Conservation (phyloP, 2,888 invertebrate species). For the Andrena bucephala region DNA sequence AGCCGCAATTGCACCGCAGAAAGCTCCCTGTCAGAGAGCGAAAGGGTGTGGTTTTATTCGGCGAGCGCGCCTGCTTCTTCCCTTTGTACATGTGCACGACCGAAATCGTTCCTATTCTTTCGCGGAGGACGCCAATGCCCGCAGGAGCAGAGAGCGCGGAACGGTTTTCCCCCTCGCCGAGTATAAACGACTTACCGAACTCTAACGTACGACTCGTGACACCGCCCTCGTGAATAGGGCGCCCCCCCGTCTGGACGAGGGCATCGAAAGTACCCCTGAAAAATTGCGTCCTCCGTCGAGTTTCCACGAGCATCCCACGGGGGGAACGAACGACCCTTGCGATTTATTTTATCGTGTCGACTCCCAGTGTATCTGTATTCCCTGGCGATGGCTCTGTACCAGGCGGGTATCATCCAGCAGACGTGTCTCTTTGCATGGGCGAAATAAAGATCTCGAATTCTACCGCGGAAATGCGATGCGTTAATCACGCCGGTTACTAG, state of each 20-base stretch:
- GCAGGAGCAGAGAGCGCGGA: slow-evolving; percentile 54
- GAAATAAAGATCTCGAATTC: neutral
- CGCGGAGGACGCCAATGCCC: slow-evolving; percentile 59
- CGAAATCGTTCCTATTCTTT: slow-evolving; percentile 71
- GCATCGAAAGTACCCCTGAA: slow-evolving; percentile 58
- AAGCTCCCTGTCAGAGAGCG: slow-evolving; percentile 54
- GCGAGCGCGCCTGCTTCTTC: slow-evolving; percentile 27
- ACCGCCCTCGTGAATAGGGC: slow-evolving; percentile 66
- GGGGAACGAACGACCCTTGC: slow-evolving; percentile 59
- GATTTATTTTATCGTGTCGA: slow-evolving; percentile 59
- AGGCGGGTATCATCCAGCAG: neutral
- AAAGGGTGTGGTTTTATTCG: slow-evolving; percentile 66
- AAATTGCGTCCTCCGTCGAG: slow-evolving; percentile 67
- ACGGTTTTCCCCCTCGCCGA: slow-evolving; percentile 55
- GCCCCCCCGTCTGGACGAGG: slow-evolving; percentile 53
- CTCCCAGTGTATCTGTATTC: slow-evolving; percentile 47
- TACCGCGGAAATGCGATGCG: neutral
- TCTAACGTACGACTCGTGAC: slow-evolving; percentile 68
- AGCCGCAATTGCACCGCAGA: slow-evolving; percentile 63
- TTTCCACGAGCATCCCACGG: slow-evolving; percentile 47
- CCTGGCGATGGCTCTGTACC: slow-evolving; percentile 28
- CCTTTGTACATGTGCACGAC: slow-evolving; percentile 58
- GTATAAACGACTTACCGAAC: slow-evolving; percentile 73
- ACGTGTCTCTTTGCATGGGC: too few relatives aligned
- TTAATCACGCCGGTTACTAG: neutral